Percentiles rank a stretch among this genome's conserved stretches.
Conservation (phyloP, 2,888 invertebrate genomes). For the Nezara viridula region DNA sequence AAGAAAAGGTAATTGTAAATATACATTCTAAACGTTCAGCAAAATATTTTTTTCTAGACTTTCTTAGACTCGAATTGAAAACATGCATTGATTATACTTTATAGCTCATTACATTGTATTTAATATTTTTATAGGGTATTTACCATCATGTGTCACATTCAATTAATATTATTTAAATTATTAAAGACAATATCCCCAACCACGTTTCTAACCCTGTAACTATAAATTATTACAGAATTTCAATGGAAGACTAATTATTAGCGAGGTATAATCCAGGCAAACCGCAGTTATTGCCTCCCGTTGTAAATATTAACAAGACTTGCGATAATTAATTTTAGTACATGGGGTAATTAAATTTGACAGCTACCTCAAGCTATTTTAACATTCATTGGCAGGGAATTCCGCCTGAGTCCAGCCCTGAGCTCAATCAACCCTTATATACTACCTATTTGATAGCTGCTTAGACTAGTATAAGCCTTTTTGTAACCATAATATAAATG, state of each 20-base stretch:
- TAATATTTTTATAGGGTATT: too few species aligned
- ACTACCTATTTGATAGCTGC: neutral
- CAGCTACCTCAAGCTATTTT: neutral
- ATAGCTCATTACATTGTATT: too few species aligned
- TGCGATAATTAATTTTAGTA: neutral
- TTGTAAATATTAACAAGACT: neutral
- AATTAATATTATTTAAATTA: too few species aligned
- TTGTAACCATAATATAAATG: too few species aligned
- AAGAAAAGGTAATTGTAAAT: too few species aligned
- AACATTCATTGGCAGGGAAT: conserved; percentile 17
- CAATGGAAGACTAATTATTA: neutral
- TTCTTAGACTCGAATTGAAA: too few species aligned
- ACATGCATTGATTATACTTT: too few species aligned
- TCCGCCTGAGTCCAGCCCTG: neutral
- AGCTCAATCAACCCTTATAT: neutral
- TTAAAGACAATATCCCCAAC: neutral
- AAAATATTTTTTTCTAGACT: too few species aligned
- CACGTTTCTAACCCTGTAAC: neutral
- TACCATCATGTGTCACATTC: too few species aligned
- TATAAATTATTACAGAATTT: neutral
- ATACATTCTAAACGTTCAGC: too few species aligned
- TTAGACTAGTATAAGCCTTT: neutral
- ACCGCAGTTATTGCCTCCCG: neutral
- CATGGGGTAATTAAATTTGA: neutral
- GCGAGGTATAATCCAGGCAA: neutral